Evolutionary conservation across 1,140 invertebrate species (phyloP).

Genomic region (Coelopa frigida): DNA sequence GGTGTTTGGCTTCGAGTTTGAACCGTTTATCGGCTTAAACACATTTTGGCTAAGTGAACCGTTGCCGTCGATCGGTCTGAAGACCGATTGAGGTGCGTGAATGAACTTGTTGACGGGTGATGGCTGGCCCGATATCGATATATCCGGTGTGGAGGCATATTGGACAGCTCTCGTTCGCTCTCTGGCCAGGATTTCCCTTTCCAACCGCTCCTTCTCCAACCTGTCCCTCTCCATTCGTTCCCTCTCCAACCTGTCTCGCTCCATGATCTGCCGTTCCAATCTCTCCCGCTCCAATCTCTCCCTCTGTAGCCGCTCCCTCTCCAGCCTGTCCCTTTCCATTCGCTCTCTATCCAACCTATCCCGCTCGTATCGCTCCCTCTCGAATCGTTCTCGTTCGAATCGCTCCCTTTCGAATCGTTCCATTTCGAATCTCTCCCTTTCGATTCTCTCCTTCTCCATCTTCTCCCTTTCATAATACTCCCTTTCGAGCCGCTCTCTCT

Average conservation of each 20-base stretch:
- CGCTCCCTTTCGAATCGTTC: background rate
- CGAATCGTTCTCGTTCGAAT: constrained; percentile 9
- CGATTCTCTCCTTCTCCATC: background rate
- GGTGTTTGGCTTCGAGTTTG: constrained; percentile 1
- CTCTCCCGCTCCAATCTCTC: constrained; percentile 15
- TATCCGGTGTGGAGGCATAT: constrained; percentile 7
- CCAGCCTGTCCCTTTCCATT: constrained; percentile 18
- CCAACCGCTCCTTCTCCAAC: no score
- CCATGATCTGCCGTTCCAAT: constrained; percentile 10
- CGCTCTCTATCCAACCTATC: constrained; percentile 30
- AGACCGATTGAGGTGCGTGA: constrained; percentile 63
- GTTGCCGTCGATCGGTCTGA: constrained; percentile 49
- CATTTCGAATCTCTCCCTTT: background rate
- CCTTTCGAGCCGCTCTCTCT: constrained; percentile 13
- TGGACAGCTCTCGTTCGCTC: constrained; percentile 6
- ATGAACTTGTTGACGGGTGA: constrained; percentile 61
- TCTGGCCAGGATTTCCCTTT: background rate
- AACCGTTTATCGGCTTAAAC: constrained; percentile 27
- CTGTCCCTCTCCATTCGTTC: background rate
- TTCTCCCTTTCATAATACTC: constrained; percentile 14
- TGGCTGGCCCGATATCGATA: constrained; percentile 27
- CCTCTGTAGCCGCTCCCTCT: constrained; percentile 12
- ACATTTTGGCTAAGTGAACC: constrained; percentile 19
- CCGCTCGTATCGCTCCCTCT: constrained; percentile 26
- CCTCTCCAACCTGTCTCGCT: constrained; percentile 10